phyloP scores from a whole-genome alignment of 2,888 invertebrate genomes.

The Coleophora deauratella region DNA sequence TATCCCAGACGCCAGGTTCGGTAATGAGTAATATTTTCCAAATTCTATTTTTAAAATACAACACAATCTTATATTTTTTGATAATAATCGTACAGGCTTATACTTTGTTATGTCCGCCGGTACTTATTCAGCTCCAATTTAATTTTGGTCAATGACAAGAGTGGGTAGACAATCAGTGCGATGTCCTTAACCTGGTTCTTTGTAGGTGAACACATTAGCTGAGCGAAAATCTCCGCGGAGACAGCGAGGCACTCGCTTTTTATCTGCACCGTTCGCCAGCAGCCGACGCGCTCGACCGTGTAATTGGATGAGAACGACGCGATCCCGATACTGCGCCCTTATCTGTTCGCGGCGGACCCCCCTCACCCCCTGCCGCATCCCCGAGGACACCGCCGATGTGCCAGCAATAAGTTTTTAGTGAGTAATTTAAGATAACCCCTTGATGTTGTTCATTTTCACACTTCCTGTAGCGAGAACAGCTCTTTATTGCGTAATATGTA shows the following conservation, averaged over 20 bases:
- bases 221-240: conserved; percentile 70
- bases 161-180: too few relatives aligned
- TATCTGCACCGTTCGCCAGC: conserved; percentile 65
- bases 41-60: too few relatives aligned
- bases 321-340: conserved; percentile 73
- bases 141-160: too few relatives aligned
- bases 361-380: conserved; percentile 31
- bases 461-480: conserved; percentile 75
- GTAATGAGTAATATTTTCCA: too few relatives aligned
- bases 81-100: too few relatives aligned
- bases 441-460: conserved; percentile 75
- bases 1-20: too few relatives aligned
- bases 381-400: conserved; percentile 37
- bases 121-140: too few relatives aligned
- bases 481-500: conserved; percentile 74
- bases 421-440: conserved; percentile 75
- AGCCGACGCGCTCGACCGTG: conserved; percentile 68
- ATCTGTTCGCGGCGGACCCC: conserved; percentile 71
- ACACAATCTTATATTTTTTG: too few relatives aligned
- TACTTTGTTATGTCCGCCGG: too few relatives aligned
- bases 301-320: conserved; percentile 74
- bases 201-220: conserved; percentile 65
- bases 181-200: conserved; percentile 21
- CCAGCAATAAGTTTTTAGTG: conserved; percentile 72
- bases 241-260: conserved; percentile 62